A percentile compares a stretch with the other conserved stretches of the same genome.
phyloP scores from a whole-genome alignment of 2,113 vertebrate species.

The Myodes glareolus region DNA sequence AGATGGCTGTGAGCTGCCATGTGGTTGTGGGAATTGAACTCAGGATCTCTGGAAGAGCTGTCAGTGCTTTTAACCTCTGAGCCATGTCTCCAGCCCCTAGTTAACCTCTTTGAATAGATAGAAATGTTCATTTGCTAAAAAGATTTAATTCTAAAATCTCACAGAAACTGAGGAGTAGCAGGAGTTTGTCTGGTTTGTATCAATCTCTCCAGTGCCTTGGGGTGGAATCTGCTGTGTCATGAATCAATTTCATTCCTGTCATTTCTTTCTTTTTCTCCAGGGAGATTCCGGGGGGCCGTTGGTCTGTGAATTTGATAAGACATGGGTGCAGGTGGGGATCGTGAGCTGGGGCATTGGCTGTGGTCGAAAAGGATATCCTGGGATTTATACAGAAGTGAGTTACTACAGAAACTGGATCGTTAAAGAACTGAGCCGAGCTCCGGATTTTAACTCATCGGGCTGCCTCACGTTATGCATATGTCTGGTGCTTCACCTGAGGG shows the following conservation, averaged over 20 bases:
- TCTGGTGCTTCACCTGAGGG: background rate
- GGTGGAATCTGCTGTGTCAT: background rate
- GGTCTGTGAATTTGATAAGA: slow-evolving; percentile 63
- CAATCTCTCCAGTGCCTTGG: fast-evolving
- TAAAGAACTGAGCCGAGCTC: background rate
- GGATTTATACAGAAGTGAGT: slow-evolving; percentile 60
- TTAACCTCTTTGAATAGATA: background rate
- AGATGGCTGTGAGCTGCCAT: background rate
- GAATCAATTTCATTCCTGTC: background rate
- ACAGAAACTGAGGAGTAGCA: background rate
- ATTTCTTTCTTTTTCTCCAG: slow-evolving; percentile 65
- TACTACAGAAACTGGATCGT: slow-evolving; percentile 62
- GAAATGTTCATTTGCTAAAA: background rate
- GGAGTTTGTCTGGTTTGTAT: fast-evolving
- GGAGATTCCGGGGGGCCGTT: slow-evolving; percentile 78
- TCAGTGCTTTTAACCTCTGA: background rate
- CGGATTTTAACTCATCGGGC: background rate
- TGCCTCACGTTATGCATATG: background rate
- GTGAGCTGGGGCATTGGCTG: slow-evolving; percentile 76
- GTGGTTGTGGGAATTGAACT: background rate
- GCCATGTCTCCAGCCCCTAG: background rate
- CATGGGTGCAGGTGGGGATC: slow-evolving; percentile 71
- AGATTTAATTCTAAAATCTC: background rate
- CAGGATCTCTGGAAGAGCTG: background rate
- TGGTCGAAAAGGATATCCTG: background rate